A percentile compares a stretch with the other conserved stretches of the same genome.
phyloP scores from a whole-genome alignment of 64 coral and sea anemone species.

The Porites lutea region DNA sequence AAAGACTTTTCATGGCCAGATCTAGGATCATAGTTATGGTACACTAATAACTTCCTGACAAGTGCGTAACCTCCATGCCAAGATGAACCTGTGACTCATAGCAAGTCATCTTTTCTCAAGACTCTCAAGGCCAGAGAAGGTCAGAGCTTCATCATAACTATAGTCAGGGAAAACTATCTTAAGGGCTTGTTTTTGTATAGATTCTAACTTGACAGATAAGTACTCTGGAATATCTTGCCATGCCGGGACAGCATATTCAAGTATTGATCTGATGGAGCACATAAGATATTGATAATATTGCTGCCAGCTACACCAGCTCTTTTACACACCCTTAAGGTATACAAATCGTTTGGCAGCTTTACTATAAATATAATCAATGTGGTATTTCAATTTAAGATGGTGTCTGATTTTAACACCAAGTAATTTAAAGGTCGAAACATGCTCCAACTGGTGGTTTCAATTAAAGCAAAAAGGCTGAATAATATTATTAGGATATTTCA shows the following conservation, averaged over 20 bases:
- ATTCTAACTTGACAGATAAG: not conserved
- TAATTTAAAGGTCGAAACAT: not conserved
- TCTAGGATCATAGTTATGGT: not conserved
- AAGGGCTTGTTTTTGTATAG: not conserved
- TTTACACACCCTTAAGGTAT: not conserved
- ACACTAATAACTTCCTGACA: not conserved
- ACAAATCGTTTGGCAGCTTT: not conserved
- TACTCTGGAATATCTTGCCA: not conserved
- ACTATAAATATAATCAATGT: not conserved
- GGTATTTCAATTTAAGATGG: not conserved
- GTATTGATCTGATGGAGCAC: not conserved
- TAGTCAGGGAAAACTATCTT: not conserved
- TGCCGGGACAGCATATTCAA: not conserved
- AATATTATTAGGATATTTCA: not conserved
- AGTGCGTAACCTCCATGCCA: not conserved
- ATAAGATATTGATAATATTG: not conserved
- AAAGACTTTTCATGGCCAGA: too few relatives aligned
- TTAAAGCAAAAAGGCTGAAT: not conserved
- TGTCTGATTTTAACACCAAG: constrained; percentile 1
- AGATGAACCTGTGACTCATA: not conserved
- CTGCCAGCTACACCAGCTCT: not conserved
- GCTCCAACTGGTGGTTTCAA: not conserved
- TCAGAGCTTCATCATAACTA: not conserved
- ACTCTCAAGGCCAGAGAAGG: too few relatives aligned
- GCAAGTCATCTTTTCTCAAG: not conserved